Conservation (phyloP, 2,797 vertebrate species). For the Sebastes vulpes region DNA sequence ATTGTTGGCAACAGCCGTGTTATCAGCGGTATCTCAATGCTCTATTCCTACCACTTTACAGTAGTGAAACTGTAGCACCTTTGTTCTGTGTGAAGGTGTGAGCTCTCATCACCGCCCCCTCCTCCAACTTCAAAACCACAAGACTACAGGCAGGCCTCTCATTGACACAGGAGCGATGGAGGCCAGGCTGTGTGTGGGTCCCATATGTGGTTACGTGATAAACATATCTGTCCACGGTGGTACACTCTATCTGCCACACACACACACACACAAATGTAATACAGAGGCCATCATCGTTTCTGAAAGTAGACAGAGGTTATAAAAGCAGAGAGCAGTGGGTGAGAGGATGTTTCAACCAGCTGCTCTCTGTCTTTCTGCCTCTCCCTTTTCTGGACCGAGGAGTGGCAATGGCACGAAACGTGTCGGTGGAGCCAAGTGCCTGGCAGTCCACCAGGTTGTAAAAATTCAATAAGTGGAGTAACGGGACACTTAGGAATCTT, state of each 20-base stretch:
- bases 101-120: background rate
- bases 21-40: slow-evolving; percentile 15
- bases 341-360: slow-evolving; percentile 50
- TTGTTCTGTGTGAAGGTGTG: slow-evolving; percentile 50
- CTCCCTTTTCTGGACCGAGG: slow-evolving; percentile 50
- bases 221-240: slow-evolving; percentile 9
- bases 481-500: slow-evolving; percentile 68
- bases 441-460: slow-evolving; percentile 73
- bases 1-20: slow-evolving; percentile 12
- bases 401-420: slow-evolving; percentile 47
- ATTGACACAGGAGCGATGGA: slow-evolving; percentile 8
- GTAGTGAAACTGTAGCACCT: slow-evolving; percentile 39
- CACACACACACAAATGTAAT: background rate
- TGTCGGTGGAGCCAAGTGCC: slow-evolving; percentile 54
- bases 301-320: slow-evolving; percentile 41
- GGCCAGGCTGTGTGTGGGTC: slow-evolving; percentile 25
- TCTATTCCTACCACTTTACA: slow-evolving; percentile 7
- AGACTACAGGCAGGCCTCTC: slow-evolving; percentile 38
- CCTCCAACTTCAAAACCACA: slow-evolving; percentile 23
- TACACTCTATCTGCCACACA: slow-evolving; percentile 13
- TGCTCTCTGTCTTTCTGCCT: slow-evolving; percentile 22
- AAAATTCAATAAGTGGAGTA: slow-evolving; percentile 77
- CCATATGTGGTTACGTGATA: slow-evolving; percentile 36
- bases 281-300: slow-evolving; percentile 11
- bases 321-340: slow-evolving; percentile 34